Base-by-base conservation (phyloP, 2,113 vertebrate species). In the Apodemus speciosus region DNA sequence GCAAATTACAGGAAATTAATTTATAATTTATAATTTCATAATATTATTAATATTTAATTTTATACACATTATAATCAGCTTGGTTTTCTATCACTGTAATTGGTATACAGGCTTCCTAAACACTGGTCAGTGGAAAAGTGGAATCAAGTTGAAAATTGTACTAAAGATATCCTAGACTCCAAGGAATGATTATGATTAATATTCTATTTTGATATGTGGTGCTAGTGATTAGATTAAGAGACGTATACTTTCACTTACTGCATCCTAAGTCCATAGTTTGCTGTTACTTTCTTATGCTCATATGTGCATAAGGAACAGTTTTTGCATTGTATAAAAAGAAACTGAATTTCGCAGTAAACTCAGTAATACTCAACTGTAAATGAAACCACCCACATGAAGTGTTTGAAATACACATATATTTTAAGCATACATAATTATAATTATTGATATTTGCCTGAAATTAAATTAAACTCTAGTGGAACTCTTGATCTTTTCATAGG, bases 381-480 rank as follows among this genome's bases (percentile, higher is more conserved):
- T 81, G 25, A 60, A 81, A 81, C 7, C 7, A 40, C 21, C 0
- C 56, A 38, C 23, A 60, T 88, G 6, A 4, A 84, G 15, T 9
- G 23, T 20, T 2, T 25, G 4, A 25, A n/a, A 69, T n/a, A n/a
- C 4, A 35, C 14, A 23, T n/a, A 58, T 10, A 76, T 0, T 18
- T 15, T 80, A 79, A 53, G 62, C 4, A 53, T 32, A 53, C 7
- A 32, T 20, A 84, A 40, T 30, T 15, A 43, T 4, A 94, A 40
- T 83, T 89, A 68, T 73, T 93, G 64, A 85, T 72, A 27, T 51
- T 79, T 94, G 23, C 4, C 18, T 88, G 25, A 85, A 85, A 21
- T 30, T 80, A 93, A 88, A 90, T 30, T 80, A 93, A 88, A 90
- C 68, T 85, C 2, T 81, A 27, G 2, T 56, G 76, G 11, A 72